Evolutionary conservation across 2,888 invertebrate species (phyloP).

Genomic region (Biston stratarius): DNA sequence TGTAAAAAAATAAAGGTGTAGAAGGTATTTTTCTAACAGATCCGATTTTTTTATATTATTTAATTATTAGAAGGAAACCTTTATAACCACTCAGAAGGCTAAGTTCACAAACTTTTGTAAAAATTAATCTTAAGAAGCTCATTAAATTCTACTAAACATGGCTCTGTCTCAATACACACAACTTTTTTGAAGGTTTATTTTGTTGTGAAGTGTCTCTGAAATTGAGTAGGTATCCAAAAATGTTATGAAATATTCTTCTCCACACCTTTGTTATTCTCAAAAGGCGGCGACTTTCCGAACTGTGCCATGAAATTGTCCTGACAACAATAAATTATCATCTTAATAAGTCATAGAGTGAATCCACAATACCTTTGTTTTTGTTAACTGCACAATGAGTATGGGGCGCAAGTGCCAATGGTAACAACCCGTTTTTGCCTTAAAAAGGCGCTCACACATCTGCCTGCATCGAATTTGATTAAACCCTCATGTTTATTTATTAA

Average conservation of each 20-base stretch:
- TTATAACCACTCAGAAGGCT: no score
- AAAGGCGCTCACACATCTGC: constrained; percentile 77
- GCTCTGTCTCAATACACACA: no score
- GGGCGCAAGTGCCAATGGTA: constrained; percentile 66
- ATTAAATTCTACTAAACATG: no score
- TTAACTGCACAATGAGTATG: constrained; percentile 47
- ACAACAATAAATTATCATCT: constrained; percentile 82
- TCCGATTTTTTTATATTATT: no score
- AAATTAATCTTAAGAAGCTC: no score
- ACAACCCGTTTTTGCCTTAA: constrained; percentile 80
- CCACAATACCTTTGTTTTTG: constrained; percentile 80
- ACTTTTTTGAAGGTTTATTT: no score
- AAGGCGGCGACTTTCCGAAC: constrained; percentile 15
- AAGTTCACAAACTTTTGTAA: no score
- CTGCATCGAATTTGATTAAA: constrained; percentile 84
- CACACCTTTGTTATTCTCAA: constrained; percentile 17
- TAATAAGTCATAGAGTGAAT: constrained; percentile 85
- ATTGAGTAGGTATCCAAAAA: background rate
- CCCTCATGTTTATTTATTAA: constrained; percentile 82
- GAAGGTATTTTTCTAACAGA: no score
- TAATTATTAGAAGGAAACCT: no score
- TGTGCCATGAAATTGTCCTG: constrained; percentile 72
- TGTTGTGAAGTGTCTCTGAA: background rate
- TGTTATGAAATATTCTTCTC: background rate
- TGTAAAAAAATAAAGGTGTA: no score